Base-by-base conservation (phyloP, 2,113 vertebrate genomes). In the Oplegnathus fasciatus region DNA sequence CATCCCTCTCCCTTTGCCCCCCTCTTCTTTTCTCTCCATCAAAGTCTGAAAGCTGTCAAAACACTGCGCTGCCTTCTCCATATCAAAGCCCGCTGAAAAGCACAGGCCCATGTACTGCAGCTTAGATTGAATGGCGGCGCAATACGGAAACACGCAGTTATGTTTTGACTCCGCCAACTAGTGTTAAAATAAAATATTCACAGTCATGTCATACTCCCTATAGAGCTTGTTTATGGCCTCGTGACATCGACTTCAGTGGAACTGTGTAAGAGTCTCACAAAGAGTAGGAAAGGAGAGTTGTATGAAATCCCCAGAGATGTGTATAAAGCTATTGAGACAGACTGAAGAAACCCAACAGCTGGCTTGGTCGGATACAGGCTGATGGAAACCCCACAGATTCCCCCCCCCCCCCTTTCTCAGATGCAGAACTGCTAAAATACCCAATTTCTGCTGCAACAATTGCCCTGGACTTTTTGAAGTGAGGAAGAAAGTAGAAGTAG, bases 1-100 rank as follows among this genome's bases (percentile, higher is more conserved):
- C 65, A 15, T 79, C 73, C 40, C 62, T 65, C 80, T 50, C 66
- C 40, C 50, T 22, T 57, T 32, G 6, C 40, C 24, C 52, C 66
- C 24, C 48, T 15, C 54, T 37, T 89, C 79, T 44, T 28, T 2
- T 14, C 78, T 62, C 58, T 86, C 87, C 88, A 84, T 91, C 86
- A 82, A 62, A 52, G 52, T 26, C 75, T 71, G 73, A 90, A 89
- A 91, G 89, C 91, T 93, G 92, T 93, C 89, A 93, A 94, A 93
- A 94, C 90, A 93, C 81, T 1, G 46, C 8, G 14, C 70, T 64
- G 83, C 72, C 80, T 85, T 91, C 89, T 90, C 69, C 2, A 86
- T 92, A 89, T 92, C 89, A 91, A 92, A 91, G 83, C 75, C 40
- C 8, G 5, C n/a, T 74, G 76, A 70, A 72, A 81, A 84, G 81